phyloP scores from a whole-genome alignment of 2,113 vertebrate genomes.

The Grammomys surdaster region DNA sequence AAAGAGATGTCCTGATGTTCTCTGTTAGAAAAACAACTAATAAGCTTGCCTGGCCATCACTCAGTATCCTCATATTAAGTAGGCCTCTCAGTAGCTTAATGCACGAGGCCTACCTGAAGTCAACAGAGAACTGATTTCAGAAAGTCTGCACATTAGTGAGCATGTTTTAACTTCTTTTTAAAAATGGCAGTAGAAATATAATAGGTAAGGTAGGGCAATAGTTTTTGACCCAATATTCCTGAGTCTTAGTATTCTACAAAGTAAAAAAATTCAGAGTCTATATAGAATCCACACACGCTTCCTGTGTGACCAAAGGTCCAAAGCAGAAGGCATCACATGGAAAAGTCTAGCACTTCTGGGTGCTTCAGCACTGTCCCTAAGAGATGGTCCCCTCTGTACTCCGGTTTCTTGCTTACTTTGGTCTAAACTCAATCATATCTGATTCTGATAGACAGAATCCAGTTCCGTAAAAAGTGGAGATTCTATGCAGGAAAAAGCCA shows the following conservation, averaged over 20 bases:
- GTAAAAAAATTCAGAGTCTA: background rate
- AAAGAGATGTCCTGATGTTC: background rate
- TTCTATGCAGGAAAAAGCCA: background rate
- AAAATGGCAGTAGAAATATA: background rate
- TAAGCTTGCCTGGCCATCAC: background rate
- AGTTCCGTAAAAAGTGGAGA: background rate
- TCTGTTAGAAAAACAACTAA: slow-evolving; percentile 5
- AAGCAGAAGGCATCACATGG: background rate
- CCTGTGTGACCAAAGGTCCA: background rate
- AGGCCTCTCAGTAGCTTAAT: background rate
- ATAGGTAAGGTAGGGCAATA: background rate
- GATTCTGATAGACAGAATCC: background rate
- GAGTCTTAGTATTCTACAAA: background rate
- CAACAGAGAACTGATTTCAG: background rate
- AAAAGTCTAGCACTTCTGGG: background rate
- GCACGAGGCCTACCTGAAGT: background rate
- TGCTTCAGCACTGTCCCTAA: background rate
- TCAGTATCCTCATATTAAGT: background rate
- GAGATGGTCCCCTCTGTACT: background rate
- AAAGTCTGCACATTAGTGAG: background rate
- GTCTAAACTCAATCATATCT: background rate
- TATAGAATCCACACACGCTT: background rate
- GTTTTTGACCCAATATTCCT: background rate
- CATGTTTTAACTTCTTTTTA: background rate
- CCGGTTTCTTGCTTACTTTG: background rate